Conservation (phyloP, 2,888 invertebrate genomes). For the Troides oblongomaculatus region DNA sequence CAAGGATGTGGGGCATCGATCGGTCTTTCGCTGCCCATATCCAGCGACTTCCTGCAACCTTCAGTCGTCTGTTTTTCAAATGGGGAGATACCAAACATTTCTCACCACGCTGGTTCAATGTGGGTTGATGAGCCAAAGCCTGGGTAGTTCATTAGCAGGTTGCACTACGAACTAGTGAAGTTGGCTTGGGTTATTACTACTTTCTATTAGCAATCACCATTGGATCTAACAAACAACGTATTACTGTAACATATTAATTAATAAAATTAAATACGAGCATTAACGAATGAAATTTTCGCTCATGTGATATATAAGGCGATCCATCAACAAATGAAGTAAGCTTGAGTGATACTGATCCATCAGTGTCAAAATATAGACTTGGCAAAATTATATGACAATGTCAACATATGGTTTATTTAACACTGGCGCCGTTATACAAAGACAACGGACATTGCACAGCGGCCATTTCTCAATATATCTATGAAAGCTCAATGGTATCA, state of each 20-base stretch:
- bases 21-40: too few species aligned
- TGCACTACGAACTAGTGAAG: too few species aligned
- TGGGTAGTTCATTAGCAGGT: too few species aligned
- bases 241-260: not conserved
- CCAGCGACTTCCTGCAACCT: too few species aligned
- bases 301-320: conserved; percentile 6
- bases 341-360: conserved; percentile 8
- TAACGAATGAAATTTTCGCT: not conserved
- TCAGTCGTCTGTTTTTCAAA: too few species aligned
- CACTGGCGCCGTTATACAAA: not conserved
- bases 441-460: not conserved
- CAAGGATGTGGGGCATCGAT: too few species aligned
- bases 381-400: conserved; percentile 2
- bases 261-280: not conserved
- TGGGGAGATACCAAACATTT: too few species aligned
- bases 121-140: too few species aligned
- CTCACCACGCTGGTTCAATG: too few species aligned
- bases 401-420: conserved; percentile 8
- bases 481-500: too few species aligned
- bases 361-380: conserved; percentile 15
- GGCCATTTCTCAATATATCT: too few species aligned
- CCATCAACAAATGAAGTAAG: conserved; percentile 12
- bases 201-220: not conserved
- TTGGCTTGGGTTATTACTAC: too few species aligned
- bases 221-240: not conserved